A percentile compares a stretch with the other conserved stretches of the same genome.
Conservation (phyloP, 2,888 invertebrate species). For the Dynastes hyllus region DNA sequence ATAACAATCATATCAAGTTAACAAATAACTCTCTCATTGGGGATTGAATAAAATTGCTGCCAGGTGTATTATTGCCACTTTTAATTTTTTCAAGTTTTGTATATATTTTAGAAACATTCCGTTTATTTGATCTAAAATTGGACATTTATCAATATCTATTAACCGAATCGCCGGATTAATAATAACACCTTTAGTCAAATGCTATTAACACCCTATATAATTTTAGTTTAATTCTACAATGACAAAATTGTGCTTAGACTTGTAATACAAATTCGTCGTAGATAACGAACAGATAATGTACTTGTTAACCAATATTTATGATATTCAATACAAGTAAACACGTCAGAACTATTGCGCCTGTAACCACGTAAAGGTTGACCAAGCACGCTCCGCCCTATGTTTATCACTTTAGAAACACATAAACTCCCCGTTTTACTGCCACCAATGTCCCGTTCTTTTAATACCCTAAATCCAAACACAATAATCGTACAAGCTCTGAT, state of each 20-base stretch:
- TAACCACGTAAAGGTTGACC: conserved; percentile 63
- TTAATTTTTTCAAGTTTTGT: too few species aligned
- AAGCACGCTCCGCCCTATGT: conserved; percentile 61
- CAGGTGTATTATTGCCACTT: too few species aligned
- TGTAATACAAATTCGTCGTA: not conserved
- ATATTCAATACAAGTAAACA: conserved; percentile 58
- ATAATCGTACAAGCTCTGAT: conserved; percentile 4
- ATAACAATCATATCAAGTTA: too few species aligned
- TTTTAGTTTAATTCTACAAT: too few species aligned
- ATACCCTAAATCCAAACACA: conserved; percentile 14
- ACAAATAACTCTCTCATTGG: too few species aligned
- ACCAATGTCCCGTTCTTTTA: conserved; percentile 51
- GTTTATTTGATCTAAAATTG: too few species aligned
- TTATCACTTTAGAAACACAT: conserved; percentile 62
- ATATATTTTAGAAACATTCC: too few species aligned
- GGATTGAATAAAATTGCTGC: too few species aligned
- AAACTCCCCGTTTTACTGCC: conserved; percentile 62
- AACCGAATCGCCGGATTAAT: too few species aligned
- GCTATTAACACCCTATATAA: too few species aligned
- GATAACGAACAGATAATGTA: conserved; percentile 28
- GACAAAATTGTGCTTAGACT: not conserved
- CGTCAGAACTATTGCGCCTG: conserved; percentile 53
- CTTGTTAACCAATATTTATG: conserved; percentile 55
- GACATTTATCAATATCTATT: too few species aligned
- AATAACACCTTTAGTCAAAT: too few species aligned